Percentiles rank a stretch among this genome's conserved stretches.
Conservation (phyloP, 2,113 vertebrate genomes). For the Xiphias gladius region DNA sequence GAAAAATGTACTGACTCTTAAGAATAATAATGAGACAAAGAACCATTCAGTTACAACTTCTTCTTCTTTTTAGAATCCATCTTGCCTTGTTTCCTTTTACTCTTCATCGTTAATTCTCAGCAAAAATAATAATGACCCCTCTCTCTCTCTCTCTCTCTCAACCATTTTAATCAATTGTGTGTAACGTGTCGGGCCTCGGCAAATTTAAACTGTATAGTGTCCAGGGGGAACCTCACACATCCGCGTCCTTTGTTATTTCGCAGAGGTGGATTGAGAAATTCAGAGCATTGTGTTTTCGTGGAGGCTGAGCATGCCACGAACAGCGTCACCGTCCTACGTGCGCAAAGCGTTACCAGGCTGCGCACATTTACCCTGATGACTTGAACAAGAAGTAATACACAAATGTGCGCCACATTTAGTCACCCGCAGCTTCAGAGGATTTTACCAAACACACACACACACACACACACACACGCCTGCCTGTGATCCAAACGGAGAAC, state of each 20-base stretch:
- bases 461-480: constrained; percentile 9
- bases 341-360: background rate
- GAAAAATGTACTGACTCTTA: background rate
- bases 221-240: constrained; percentile 28
- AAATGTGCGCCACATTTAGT: constrained; percentile 5
- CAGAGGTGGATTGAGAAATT: constrained; percentile 44
- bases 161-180: constrained; percentile 47
- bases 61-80: background rate
- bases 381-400: constrained; percentile 43
- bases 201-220: constrained; percentile 17
- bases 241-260: constrained; percentile 51
- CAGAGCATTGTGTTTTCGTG: constrained; percentile 5
- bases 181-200: background rate
- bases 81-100: background rate
- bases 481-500: constrained; percentile 52
- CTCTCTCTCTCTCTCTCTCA: background rate
- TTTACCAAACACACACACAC: constrained; percentile 7
- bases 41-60: background rate
- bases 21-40: constrained; percentile 29
- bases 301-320: constrained; percentile 18
- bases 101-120: background rate
- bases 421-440: background rate
- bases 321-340: constrained; percentile 5
- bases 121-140: constrained; percentile 17
- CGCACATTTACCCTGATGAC: constrained; percentile 14